A percentile compares a stretch with the other conserved stretches of the same genome.
Evolutionary conservation across 2,888 invertebrate species (phyloP).

Genomic region (Spilosoma lubricipeda): DNA sequence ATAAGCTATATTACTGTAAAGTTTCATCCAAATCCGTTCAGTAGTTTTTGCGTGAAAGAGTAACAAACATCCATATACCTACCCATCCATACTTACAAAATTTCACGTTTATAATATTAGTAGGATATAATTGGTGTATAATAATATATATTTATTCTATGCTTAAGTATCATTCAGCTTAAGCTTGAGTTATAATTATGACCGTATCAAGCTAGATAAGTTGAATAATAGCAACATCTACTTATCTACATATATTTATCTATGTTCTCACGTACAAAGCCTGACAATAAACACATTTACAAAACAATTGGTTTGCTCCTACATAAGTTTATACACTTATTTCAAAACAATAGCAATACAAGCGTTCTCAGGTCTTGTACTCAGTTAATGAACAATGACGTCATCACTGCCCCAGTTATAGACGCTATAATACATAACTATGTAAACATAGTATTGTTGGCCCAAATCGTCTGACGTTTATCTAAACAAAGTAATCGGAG

Average conservation of each 20-base stretch:
- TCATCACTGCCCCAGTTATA: conserved; percentile 47
- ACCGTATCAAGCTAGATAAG: not conserved
- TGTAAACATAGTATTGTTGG: conserved; percentile 37
- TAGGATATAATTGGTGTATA: too few relatives aligned
- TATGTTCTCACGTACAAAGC: not conserved
- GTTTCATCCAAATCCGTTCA: too few relatives aligned
- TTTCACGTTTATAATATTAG: too few relatives aligned
- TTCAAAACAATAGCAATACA: conserved; percentile 15
- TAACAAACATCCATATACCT: too few relatives aligned
- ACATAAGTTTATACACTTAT: conserved; percentile 3
- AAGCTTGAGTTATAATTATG: not conserved
- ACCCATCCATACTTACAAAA: too few relatives aligned
- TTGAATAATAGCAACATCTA: not conserved
- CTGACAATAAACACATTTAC: not conserved
- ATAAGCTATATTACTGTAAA: too few relatives aligned
- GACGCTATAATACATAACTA: conserved; percentile 28
- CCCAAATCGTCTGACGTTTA: conserved; percentile 41
- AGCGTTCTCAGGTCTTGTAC: conserved; percentile 20
- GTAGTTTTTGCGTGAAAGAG: too few relatives aligned
- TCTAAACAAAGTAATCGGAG: conserved; percentile 37
- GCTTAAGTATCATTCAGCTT: too few relatives aligned
- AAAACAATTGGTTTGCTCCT: not conserved
- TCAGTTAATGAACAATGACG: conserved; percentile 47
- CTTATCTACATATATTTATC: not conserved
- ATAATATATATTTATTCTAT: too few relatives aligned